Base-by-base conservation (phyloP, 64 coral and sea anemone genomes). In the Pachyseris speciosa region DNA sequence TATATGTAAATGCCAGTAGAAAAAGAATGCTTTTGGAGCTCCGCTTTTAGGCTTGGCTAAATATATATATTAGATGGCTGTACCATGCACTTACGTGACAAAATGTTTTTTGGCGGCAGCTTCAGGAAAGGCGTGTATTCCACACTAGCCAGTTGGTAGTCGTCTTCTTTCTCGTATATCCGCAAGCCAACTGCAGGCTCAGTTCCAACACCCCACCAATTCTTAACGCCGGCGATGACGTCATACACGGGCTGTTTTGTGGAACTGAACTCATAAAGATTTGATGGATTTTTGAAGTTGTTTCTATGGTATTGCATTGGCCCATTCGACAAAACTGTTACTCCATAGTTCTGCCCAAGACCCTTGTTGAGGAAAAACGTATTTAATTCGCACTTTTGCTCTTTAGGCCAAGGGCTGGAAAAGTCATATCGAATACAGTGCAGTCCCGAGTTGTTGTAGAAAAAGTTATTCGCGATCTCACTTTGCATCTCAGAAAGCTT, bases 401-500 rank as follows among this genome's bases (percentile, higher is more conserved):
- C 48, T 28, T 58, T 52, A 6, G 24, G 9, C 16, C 10, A 40
- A 24, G 79, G 15, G 20, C 69, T 30, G 2, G 72, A 72, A 28
- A 80, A 95, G 8, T 80, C 42, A 64, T 91, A 95, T 3, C 91
- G 73, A 25, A 95, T 37, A 7, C 67, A 78, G 42, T 60, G 30
- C 0, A 73, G 50, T 7, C 94, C 94, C 47, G 88, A 83, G 49
- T 95, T 95, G 58, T 95, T 95, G 52, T 77, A 95, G 47, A 95
- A 91, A 41, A 95, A 74, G 40, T 95, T 95, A 15, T 78, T 30
- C 7, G 67, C 12, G 48, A 91, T 50, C 3, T 83, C 60, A 27
- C 66, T 69, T 31, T 61, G 36, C 0, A 91, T 55, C 22, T 87
- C 75, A 3, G 28, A 27, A 41, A 70, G 34, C 64, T 91, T 95